Evolutionary conservation across 2,888 invertebrate species (phyloP).

Genomic region (Cantharis rufa): DNA sequence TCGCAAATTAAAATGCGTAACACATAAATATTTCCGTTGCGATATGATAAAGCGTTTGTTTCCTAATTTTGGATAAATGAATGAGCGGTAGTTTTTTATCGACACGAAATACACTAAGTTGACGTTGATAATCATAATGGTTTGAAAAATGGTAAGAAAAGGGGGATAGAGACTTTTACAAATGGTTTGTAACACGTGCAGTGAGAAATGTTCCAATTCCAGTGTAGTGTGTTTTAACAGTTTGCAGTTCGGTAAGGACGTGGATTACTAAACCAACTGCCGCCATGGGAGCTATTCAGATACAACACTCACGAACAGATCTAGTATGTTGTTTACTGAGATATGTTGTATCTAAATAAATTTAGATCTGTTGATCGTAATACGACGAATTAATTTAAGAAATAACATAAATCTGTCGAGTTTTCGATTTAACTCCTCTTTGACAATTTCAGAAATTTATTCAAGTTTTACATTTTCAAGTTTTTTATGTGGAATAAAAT

Average conservation of each 20-base stretch:
- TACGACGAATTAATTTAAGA: background rate
- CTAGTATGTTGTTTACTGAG: slow-evolving; percentile 23
- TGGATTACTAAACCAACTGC: slow-evolving; percentile 32
- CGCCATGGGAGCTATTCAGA: slow-evolving; percentile 30
- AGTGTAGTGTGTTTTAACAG: slow-evolving; percentile 30
- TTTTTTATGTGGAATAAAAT: background rate
- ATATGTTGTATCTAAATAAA: slow-evolving; percentile 18
- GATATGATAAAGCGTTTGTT: background rate
- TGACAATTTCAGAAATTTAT: background rate
- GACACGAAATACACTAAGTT: slow-evolving; percentile 1
- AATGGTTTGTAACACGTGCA: slow-evolving; percentile 28
- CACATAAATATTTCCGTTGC: background rate
- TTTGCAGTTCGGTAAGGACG: slow-evolving; percentile 29
- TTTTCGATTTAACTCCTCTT: background rate
- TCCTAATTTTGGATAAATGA: background rate
- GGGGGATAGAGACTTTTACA: slow-evolving; percentile 15
- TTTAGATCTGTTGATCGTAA: slow-evolving; percentile 20
- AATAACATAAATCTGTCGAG: background rate
- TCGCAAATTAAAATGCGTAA: background rate
- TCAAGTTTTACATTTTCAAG: background rate
- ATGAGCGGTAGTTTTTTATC: background rate
- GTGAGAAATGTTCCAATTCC: slow-evolving; percentile 28
- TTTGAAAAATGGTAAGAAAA: slow-evolving; percentile 2
- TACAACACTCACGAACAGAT: slow-evolving; percentile 27
- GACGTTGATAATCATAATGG: background rate